Evolutionary conservation across 2,888 invertebrate genomes (phyloP).

Genomic region (Drosophila neonasuta): DNA sequence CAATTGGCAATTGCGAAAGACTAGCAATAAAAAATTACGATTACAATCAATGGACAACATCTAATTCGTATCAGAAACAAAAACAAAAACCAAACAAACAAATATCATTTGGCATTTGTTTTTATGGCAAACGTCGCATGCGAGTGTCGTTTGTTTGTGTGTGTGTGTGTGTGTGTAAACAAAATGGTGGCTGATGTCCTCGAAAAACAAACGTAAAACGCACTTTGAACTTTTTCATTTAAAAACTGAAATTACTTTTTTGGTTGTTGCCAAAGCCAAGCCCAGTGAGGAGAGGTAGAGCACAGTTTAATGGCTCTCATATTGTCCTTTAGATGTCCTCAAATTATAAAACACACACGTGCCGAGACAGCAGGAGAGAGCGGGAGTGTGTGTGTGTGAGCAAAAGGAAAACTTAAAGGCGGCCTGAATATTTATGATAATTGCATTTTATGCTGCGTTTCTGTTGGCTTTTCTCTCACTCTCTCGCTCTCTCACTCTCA

Average conservation of each 20-base stretch:
- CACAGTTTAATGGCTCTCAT: conserved; percentile 61
- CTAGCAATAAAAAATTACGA: conserved; percentile 65
- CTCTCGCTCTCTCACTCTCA: not conserved
- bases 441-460: conserved; percentile 73
- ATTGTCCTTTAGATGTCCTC: conserved; percentile 73
- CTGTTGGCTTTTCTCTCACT: conserved; percentile 30
- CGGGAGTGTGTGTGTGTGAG: not conserved
- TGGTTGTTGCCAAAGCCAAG: conserved; percentile 38
- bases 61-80: conserved; percentile 52
- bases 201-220: conserved; percentile 64
- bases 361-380: conserved; percentile 22
- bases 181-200: conserved; percentile 15
- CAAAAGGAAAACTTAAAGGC: conserved; percentile 33
- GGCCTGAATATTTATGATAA: conserved; percentile 75
- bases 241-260: conserved; percentile 75
- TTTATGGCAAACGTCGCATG: conserved; percentile 62
- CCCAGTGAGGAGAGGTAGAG: not conserved
- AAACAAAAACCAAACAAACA: conserved; percentile 52
- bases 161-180: conserved; percentile 23
- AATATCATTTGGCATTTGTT: conserved; percentile 72
- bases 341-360: conserved; percentile 52
- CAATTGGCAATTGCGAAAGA: conserved; percentile 3
- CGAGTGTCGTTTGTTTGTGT: conserved; percentile 19
- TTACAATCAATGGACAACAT: conserved; percentile 66
- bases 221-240: conserved; percentile 78